Evolutionary conservation across 2,888 invertebrate species (phyloP).

Genomic region (Nymphalis polychloros): DNA sequence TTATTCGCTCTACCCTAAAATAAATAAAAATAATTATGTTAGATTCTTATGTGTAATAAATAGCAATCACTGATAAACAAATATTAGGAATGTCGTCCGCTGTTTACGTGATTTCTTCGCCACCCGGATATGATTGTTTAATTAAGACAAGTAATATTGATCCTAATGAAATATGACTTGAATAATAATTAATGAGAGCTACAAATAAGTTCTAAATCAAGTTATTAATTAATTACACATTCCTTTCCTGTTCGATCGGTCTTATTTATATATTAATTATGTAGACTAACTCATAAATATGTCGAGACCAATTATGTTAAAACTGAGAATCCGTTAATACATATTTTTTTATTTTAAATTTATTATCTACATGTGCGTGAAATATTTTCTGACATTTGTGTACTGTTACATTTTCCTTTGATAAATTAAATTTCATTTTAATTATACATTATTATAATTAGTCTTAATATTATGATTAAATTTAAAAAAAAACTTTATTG

Average conservation of each 20-base stretch:
- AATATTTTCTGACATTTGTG: slow-evolving; percentile 5
- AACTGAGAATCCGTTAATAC: slow-evolving; percentile 10
- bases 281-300: slow-evolving; percentile 43
- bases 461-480: background rate
- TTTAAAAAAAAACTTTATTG: too few species aligned
- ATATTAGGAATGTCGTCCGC: too few species aligned
- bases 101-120: background rate
- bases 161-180: slow-evolving; percentile 17
- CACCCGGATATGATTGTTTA: slow-evolving; percentile 25
- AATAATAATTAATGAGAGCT: slow-evolving; percentile 22
- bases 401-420: slow-evolving; percentile 6
- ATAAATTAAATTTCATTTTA: slow-evolving; percentile 15
- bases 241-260: slow-evolving; percentile 22
- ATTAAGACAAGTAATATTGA: slow-evolving; percentile 15
- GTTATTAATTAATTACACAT: slow-evolving; percentile 36
- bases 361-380: slow-evolving; percentile 13
- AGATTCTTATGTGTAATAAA: too few species aligned
- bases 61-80: too few species aligned
- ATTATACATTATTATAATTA: slow-evolving; percentile 1
- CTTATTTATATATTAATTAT: slow-evolving; percentile 42
- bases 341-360: slow-evolving; percentile 14
- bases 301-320: slow-evolving; percentile 37
- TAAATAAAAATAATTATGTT: too few species aligned
- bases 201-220: slow-evolving; percentile 34
- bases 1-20: too few species aligned